phyloP scores from a whole-genome alignment of 1,140 invertebrate genomes.

The Ostrea denselamellosa region DNA sequence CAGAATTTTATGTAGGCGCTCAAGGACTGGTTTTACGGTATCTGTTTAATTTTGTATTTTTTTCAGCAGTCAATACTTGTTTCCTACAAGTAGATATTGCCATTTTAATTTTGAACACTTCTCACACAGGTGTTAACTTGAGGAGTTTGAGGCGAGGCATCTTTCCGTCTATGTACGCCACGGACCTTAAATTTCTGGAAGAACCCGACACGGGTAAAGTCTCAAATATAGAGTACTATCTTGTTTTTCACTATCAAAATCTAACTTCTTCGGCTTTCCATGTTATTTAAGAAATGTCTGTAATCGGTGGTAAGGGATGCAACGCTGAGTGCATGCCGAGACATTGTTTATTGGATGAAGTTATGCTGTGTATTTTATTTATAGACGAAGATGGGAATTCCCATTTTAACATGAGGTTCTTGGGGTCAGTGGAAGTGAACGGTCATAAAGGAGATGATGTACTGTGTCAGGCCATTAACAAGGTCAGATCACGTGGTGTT shows the following conservation, averaged over 20 bases:
- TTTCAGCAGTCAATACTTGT: no score
- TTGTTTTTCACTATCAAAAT: no score
- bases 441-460: conserved; percentile 90
- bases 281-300: no score
- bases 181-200: conserved; percentile 96
- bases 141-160: conserved; percentile 95
- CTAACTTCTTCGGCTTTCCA: no score
- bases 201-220: conserved; percentile 87
- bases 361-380: conserved; percentile 1
- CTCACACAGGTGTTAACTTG: conserved; percentile 91
- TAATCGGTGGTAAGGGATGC: no score
- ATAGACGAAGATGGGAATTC: conserved; percentile 70
- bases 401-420: conserved; percentile 92
- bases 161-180: conserved; percentile 97
- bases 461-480: conserved; percentile 81
- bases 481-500: conserved; percentile 72
- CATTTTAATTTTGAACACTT: background rate
- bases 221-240: no score
- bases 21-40: no score
- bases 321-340: no score
- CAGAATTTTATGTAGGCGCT: no score
- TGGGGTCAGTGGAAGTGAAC: conserved; percentile 96
- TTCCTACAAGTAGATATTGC: no score
- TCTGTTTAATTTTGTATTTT: no score
- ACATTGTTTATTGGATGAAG: no score